A percentile compares a stretch with the other conserved stretches of the same genome.
phyloP scores from a whole-genome alignment of 2,113 vertebrate genomes.

The Noctilio leporinus region DNA sequence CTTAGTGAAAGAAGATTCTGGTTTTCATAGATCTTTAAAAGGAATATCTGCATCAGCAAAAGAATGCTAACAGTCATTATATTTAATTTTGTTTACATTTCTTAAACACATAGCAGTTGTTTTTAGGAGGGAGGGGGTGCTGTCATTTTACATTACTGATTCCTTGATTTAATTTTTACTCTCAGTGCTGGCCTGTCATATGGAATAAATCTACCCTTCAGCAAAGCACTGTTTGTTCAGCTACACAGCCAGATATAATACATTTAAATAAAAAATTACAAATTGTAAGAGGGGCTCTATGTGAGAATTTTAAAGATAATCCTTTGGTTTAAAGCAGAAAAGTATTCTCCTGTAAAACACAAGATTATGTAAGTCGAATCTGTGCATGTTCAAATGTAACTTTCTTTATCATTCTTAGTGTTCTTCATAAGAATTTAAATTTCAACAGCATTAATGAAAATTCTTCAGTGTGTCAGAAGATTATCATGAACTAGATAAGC shows the following conservation, averaged over 20 bases:
- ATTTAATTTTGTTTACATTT: slow-evolving; percentile 58
- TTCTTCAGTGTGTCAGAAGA: background rate
- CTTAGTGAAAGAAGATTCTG: slow-evolving; percentile 14
- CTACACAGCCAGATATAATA: background rate
- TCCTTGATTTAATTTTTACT: slow-evolving; percentile 52
- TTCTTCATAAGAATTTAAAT: background rate
- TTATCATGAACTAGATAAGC: background rate
- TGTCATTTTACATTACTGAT: slow-evolving; percentile 24
- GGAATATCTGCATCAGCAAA: slow-evolving; percentile 23
- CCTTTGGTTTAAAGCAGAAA: background rate
- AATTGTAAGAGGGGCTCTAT: background rate
- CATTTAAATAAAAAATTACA: slow-evolving; percentile 27
- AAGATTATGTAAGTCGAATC: background rate
- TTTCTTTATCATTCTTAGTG: background rate
- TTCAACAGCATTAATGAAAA: background rate
- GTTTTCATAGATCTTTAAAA: slow-evolving; percentile 25
- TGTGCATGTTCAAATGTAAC: background rate
- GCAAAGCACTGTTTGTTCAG: background rate
- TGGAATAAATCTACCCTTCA: background rate
- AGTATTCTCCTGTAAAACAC: background rate
- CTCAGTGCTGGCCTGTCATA: background rate
- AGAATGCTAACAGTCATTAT: slow-evolving; percentile 43
- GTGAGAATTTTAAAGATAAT: background rate
- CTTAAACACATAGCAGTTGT: slow-evolving; percentile 36
- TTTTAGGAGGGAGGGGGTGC: background rate